Conservation (phyloP, 1,140 invertebrate genomes). For the Elysia chlorotica region DNA sequence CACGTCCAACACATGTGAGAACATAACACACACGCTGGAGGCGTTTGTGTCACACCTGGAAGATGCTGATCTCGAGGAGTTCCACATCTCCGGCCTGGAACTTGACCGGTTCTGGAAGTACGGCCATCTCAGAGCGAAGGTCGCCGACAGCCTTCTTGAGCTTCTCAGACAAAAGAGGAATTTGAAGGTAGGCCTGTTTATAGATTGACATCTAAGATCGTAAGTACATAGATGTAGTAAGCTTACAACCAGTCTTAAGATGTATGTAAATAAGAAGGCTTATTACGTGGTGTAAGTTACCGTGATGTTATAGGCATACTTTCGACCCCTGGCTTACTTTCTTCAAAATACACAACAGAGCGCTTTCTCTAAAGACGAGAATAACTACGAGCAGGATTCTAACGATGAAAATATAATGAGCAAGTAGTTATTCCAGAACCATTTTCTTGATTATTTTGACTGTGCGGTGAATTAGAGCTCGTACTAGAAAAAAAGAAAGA, state of each 20-base stretch:
- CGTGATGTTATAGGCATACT: background rate
- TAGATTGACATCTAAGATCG: background rate
- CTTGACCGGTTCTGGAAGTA: slow-evolving; percentile 3
- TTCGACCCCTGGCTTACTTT: background rate
- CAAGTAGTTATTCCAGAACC: too few species aligned
- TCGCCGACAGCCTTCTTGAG: background rate
- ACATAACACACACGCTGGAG: background rate
- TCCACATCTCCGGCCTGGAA: background rate
- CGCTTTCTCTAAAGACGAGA: background rate
- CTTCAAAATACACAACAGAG: background rate
- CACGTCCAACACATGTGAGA: slow-evolving; percentile 1
- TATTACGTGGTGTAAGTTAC: too few species aligned
- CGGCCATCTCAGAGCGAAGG: background rate
- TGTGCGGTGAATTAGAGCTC: too few species aligned
- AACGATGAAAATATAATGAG: too few species aligned
- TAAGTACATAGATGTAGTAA: background rate
- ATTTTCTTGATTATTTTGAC: too few species aligned
- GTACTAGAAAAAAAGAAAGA: too few species aligned
- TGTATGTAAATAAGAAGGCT: too few species aligned
- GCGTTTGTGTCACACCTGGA: background rate
- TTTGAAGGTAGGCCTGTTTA: background rate
- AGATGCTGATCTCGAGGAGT: background rate
- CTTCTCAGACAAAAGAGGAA: background rate
- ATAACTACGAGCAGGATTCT: too few species aligned
- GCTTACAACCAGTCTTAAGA: too few species aligned